Conservation (phyloP, 2,797 vertebrate genomes). For the Silurus aristotelis region DNA sequence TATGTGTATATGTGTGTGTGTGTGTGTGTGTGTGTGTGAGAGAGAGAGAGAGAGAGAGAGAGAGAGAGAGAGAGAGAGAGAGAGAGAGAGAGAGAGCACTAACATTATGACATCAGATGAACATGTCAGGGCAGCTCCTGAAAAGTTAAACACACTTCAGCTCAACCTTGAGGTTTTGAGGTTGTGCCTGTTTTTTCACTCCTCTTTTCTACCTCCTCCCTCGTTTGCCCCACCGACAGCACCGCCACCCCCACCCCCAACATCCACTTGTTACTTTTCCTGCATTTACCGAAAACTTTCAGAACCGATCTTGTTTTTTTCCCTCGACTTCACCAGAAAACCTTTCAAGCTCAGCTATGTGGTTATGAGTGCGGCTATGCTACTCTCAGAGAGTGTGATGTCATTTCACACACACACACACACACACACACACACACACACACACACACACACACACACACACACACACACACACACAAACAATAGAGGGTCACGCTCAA, state of each 20-base stretch:
- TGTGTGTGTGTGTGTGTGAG: no score
- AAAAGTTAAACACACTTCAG: neutral
- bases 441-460: neutral
- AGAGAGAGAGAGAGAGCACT: neutral
- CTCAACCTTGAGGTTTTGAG: slow-evolving; percentile 4
- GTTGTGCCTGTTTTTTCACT: neutral
- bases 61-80: no score
- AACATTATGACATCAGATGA: neutral
- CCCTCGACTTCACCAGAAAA: neutral
- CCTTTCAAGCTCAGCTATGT: neutral
- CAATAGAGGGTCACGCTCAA: neutral
- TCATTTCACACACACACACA: slow-evolving; percentile 6
- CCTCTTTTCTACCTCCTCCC: neutral
- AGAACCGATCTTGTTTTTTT: no score
- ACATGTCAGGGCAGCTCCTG: slow-evolving; percentile 29
- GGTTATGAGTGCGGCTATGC: no score
- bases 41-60: no score
- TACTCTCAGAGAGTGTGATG: slow-evolving; percentile 20
- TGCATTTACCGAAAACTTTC: slow-evolving; percentile 34
- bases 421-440: slow-evolving; percentile 9
- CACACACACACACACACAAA: slow-evolving; percentile 3
- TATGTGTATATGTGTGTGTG: no score
- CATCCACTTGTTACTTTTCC: slow-evolving; percentile 14
- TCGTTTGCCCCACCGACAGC: no score
- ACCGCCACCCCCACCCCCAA: neutral